Conservation (phyloP, 2,113 vertebrate species). For the Corapipo altera region DNA sequence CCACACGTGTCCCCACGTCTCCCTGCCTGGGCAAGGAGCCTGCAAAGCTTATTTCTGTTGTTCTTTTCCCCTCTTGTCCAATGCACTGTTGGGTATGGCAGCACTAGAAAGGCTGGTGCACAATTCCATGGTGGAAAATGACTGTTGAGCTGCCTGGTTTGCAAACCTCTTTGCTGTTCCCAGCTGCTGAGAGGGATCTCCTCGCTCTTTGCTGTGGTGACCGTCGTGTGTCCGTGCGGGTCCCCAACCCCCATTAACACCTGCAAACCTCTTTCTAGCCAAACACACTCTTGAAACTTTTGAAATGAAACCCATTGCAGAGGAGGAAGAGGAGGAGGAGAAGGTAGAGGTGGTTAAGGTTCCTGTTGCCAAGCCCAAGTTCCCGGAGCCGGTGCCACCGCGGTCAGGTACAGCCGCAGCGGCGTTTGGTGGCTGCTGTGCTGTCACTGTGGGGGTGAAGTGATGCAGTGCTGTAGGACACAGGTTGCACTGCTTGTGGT, state of each 20-base stretch:
- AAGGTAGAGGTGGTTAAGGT: conserved; percentile 53
- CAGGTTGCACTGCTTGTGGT: neutral
- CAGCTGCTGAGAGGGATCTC: neutral
- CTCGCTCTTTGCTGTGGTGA: neutral
- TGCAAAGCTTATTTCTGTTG: neutral
- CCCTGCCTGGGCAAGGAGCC: neutral
- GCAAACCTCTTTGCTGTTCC: neutral
- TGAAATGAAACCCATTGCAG: conserved; percentile 61
- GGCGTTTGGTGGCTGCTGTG: neutral
- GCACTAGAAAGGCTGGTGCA: neutral
- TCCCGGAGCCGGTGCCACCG: neutral
- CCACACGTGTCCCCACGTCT: accelerated
- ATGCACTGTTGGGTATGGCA: neutral
- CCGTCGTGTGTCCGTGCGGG: accelerated
- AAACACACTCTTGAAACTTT: conserved; percentile 36
- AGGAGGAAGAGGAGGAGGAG: conserved; percentile 58
- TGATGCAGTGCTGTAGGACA: conserved; percentile 51
- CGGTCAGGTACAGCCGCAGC: conserved; percentile 25
- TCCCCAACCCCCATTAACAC: neutral
- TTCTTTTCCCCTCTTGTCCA: neutral
- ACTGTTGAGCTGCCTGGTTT: neutral
- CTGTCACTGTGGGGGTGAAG: conserved; percentile 7
- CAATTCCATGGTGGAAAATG: neutral
- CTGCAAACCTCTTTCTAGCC: conserved; percentile 51
- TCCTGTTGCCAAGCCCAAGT: conserved; percentile 11